Conservation (phyloP, 1,140 invertebrate species). For the Cherax quadricarinatus region DNA sequence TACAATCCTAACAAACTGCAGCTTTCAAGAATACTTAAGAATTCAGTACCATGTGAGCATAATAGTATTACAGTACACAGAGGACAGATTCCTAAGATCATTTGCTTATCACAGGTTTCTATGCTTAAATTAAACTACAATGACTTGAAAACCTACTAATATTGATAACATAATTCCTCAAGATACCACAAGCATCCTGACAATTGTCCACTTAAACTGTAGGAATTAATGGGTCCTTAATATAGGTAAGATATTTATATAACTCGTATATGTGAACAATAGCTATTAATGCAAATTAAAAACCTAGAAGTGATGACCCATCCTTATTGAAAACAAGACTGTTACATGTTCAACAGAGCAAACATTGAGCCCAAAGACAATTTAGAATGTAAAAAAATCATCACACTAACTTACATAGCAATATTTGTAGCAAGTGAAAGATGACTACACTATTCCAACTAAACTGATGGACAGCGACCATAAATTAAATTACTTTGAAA, state of each 20-base stretch:
- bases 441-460: neutral
- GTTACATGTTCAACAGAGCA: neutral
- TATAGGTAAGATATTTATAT: constrained; percentile 47
- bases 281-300: constrained; percentile 12
- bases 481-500: constrained; percentile 1
- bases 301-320: neutral
- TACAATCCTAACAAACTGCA: neutral
- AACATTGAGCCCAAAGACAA: neutral
- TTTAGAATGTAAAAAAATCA: neutral
- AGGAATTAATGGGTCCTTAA: constrained; percentile 26
- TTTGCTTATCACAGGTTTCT: constrained; percentile 70
- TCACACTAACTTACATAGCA: neutral
- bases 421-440: neutral
- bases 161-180: constrained; percentile 40
- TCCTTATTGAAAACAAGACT: neutral
- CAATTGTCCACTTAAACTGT: constrained; percentile 19
- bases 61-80: constrained; percentile 34
- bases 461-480: neutral
- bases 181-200: constrained; percentile 5
- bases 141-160: constrained; percentile 58
- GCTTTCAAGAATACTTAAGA: constrained; percentile 34
- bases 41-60: constrained; percentile 36
- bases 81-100: constrained; percentile 66
- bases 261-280: constrained; percentile 30
- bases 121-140: constrained; percentile 59